Base-by-base conservation (phyloP, 2,797 vertebrate species). In the Paratrypauchen microcephalus region DNA sequence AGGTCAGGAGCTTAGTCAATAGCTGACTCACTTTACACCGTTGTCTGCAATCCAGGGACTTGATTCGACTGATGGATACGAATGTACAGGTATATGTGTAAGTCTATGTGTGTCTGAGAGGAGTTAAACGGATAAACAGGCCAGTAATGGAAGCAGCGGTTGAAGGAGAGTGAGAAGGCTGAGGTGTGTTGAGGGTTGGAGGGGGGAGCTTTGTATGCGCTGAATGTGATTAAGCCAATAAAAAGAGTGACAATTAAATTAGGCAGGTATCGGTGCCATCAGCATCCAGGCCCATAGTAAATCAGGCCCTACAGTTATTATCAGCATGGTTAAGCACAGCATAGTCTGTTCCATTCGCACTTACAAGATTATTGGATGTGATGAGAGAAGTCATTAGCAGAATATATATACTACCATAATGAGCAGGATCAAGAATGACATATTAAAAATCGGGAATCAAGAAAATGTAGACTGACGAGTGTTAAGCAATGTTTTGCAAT, bases 241-340 rank as follows among this genome's bases (percentile, higher is more conserved):
- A 86, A 60, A 82, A 83, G 74, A 81, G 74, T 72, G 79, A 83
- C 79, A 86, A 87, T 86, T 79, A 87, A 87, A 89, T 89, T 85
- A 88, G 76, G 75, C 70, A 79, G 80, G 80, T 87, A 83, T 85
- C 82, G 81, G 74, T 81, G 72, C 81, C 83, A 88, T 86, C 84
- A 85, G 82, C 77, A 81, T 77, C 73, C 16, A 84, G 75, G 76
- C 75, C 59, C 70, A 68, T 72, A 68, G 69, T 86, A 83, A 88
- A 91, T 88, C 83, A 82, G 75, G 69, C 68, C 71, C 76, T 59
- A 67, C 75, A 82, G 81, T 88, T 84, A 85, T 86, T 89, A 86
- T 81, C 80, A 76, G 83, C 85, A 82, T 86, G 86, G 84, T 83
- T 87, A 88, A 83, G 70, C 82, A 83, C 72, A 78, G 74, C 75